Conservation (phyloP, 2,113 vertebrate genomes). For the Campylomormyrus tamandua region DNA sequence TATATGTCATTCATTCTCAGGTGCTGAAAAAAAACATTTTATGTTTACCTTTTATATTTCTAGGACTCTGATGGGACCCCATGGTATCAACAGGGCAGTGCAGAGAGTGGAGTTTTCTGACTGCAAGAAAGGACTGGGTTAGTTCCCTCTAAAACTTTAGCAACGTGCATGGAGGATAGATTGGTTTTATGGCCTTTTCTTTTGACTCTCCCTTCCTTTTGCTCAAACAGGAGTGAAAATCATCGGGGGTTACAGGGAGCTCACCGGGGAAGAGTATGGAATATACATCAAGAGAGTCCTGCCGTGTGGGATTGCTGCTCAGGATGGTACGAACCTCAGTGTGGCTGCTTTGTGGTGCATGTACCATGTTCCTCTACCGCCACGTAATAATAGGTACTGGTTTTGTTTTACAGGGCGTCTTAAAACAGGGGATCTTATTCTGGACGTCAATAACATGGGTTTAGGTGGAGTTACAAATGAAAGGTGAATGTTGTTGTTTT, state of each 20-base stretch:
- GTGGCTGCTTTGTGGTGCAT: neutral
- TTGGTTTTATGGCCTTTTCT: neutral
- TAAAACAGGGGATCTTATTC: conserved; percentile 72
- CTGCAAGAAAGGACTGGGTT: conserved; percentile 75
- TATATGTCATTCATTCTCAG: neutral
- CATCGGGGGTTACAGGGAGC: conserved; percentile 69
- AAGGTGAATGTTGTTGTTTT: conserved; percentile 49
- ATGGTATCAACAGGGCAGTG: conserved; percentile 70
- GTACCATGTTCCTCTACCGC: neutral
- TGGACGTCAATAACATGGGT: conserved; percentile 78
- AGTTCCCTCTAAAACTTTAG: conserved; percentile 30
- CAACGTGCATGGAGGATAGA: neutral
- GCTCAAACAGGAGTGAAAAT: conserved; percentile 69
- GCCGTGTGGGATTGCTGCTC: conserved; percentile 63
- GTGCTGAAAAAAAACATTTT: conserved; percentile 18
- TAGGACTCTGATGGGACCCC: conserved; percentile 79
- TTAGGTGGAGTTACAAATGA: conserved; percentile 73
- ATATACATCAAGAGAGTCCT: conserved; percentile 78
- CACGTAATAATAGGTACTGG: neutral
- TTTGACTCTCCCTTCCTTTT: neutral
- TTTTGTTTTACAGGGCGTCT: conserved; percentile 60
- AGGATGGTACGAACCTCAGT: conserved; percentile 58
- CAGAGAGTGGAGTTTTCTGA: conserved; percentile 70
- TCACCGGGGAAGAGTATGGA: conserved; percentile 73
- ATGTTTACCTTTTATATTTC: neutral